Percentiles rank a stretch among this genome's conserved stretches.
Evolutionary conservation across 2,113 vertebrate genomes (phyloP).

Genomic region (Anhinga anhinga): DNA sequence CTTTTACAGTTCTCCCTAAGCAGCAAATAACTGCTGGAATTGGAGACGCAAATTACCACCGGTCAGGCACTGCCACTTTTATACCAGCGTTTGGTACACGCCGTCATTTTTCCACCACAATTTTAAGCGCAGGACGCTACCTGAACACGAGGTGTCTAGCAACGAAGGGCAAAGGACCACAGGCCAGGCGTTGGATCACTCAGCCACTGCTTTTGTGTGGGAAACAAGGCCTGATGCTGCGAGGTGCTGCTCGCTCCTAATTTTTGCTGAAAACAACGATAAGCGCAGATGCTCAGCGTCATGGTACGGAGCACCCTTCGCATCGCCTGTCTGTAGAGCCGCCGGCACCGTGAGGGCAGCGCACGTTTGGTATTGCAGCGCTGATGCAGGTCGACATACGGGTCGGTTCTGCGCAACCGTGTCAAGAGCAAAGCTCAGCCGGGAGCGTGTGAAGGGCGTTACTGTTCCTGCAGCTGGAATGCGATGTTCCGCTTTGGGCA

Average conservation of each 20-base stretch:
- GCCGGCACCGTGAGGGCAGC: rapidly evolving
- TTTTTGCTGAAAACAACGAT: background rate
- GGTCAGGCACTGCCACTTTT: background rate
- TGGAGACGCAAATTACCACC: background rate
- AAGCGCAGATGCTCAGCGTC: background rate
- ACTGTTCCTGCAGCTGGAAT: background rate
- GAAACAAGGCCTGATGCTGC: background rate
- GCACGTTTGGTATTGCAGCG: rapidly evolving
- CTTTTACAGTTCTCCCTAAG: background rate
- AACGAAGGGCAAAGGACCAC: background rate
- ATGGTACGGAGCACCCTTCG: rapidly evolving
- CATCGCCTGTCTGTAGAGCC: rapidly evolving
- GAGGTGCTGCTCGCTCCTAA: background rate
- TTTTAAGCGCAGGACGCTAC: background rate
- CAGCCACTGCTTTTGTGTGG: background rate
- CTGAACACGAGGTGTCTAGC: background rate
- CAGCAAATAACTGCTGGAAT: background rate
- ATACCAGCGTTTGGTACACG: rapidly evolving
- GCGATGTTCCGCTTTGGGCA: rapidly evolving
- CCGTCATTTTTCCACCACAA: background rate
- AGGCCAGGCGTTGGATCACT: background rate
- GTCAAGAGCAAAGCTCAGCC: background rate
- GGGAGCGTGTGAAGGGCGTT: rapidly evolving
- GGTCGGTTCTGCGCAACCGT: rapidly evolving
- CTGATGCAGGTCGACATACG: rapidly evolving